Evolutionary conservation across 2,888 invertebrate genomes (phyloP), one percentile per base, ranked within the genome.

Genomic region (Kuschelorhynchus macadamiae): DNA sequence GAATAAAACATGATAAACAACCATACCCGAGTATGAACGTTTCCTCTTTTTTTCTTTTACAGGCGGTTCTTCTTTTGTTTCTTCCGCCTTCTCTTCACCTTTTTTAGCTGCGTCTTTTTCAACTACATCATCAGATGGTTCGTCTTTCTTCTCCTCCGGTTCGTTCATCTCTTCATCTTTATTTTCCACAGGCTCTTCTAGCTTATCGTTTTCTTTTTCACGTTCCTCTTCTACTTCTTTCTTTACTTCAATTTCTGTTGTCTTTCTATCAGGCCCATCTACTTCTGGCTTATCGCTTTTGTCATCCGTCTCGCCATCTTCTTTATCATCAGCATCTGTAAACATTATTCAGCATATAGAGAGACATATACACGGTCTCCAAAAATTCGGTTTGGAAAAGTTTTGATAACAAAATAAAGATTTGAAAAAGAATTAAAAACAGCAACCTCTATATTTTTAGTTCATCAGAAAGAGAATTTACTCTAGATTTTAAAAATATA

Each of bases 21-120:
- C 85, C 68, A 85, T 86, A 30, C 85, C 86, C n/a, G 87, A 87
- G 56, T 83, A 85, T 0, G 86, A 85, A 20, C 86, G 84, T 78
- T 84, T 89, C 75, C 77, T 85, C 75, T 83, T 84, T 71, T 81
- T 80, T 60, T 70, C 32, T 67, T 71, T 69, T 17, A 53, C 71
- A 36, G 79, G 78, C 55, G 74, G 78, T 47, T 14, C 8, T 3
- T 49, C 8, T 25, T 47, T 47, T 63, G 59, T 5, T 44, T 42
- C 12, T 1, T 33, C 12, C 20, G 67, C 9, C 62, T 39, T 78
- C n/a, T 79, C 79, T 1, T 33, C 12, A 20, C 67, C 9, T 61
- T 39, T 78, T n/a, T 79, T 79, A 7, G 44, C 46, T 16, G 79
- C 79, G 11, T 71, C 67, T 20, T 72, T 71, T 14, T 64, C 78